Evolutionary conservation across 2,888 invertebrate species (phyloP), one percentile per base, ranked within the genome.

Genomic region (Cheilosia vulpina): DNA sequence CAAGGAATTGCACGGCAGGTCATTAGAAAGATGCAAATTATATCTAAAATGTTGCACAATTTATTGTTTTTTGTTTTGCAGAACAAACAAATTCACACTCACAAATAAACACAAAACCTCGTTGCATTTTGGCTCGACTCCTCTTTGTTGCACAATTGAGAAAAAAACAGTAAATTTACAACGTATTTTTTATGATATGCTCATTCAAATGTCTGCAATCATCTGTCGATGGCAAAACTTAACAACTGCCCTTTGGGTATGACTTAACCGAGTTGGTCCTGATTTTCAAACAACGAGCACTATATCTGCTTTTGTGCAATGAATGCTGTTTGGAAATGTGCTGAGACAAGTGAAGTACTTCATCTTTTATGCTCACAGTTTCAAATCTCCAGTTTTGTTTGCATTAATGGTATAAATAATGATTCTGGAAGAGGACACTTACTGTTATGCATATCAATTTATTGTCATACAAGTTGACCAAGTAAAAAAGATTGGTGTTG

Each of bases 1-100:
- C 95, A 95, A 4, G 94, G 93, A 53, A 94, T 90, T 19, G 90
- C 91, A 63, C 89, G 88, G 63, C 82, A 87, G 38, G 69, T 88
- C 11, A 89, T 41, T 31, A 90, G 3, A 50, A 55, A 41, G n/a
- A 73, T 53, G 13, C 62, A 68, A 34, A 79, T 27, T 15, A 73
- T 27, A 47, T 63, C 83, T 84, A 13, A 63, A 72, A 27, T 34
- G 6, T 52, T 52, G 27, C 38, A 41, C 2, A 65, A 76, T 7
- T 19, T 34, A 19, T 11, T 53, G 34, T 2, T 9, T n/a, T 27
- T 24, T n/a, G 4, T 5, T 45, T n/a, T 15, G n/a, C 2, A 17
- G 7, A 7, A 17, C 19, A 17, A 17, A 47, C 38, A 47, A 47
- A 19, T 47, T 19, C 17, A 9, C 4, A 68, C 83, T 68, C 27